These are phyloP conservation scores for Zygogramma bicolorata DNA, from an alignment of 2,888 invertebrate species.

Conservation along the genomic window DNA sequence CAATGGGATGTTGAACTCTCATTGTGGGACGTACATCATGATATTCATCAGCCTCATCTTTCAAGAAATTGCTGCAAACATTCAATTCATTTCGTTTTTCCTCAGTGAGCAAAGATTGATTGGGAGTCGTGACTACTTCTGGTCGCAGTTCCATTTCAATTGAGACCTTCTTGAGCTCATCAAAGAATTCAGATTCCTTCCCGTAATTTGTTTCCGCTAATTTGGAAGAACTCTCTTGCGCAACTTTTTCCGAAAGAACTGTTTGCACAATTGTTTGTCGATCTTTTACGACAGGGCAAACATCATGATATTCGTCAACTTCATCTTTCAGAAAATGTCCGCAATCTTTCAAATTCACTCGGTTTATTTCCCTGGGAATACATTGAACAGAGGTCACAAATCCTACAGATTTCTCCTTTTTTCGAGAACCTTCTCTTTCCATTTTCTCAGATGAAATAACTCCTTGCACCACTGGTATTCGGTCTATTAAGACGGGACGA, in stretches of 20 bases:
- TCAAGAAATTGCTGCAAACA: conserved; percentile 41
- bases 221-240: conserved; percentile 16
- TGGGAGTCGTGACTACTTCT: not conserved
- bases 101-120: conserved; percentile 19
- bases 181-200: conserved; percentile 41
- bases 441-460: too few species aligned
- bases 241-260: not conserved
- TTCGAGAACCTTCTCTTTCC: too few species aligned
- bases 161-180: conserved; percentile 26
- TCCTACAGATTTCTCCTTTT: too few species aligned
- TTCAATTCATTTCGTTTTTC: conserved; percentile 26
- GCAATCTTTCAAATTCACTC: too few species aligned
- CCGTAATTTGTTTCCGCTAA: conserved; percentile 24
- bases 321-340: too few species aligned
- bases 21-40: conserved; percentile 40
- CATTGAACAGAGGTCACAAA: too few species aligned
- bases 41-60: conserved; percentile 48
- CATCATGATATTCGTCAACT: conserved; percentile 32
- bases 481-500: too few species aligned
- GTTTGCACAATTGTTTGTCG: not conserved
- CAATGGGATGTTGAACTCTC: too few species aligned
- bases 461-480: too few species aligned
- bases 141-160: conserved; percentile 8
- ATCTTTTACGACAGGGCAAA: not conserved
- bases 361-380: too few species aligned